These are phyloP conservation scores for Melanogrammus aeglefinus DNA, from an alignment of 2,797 vertebrate genomes.

Conservation along the genomic window DNA sequence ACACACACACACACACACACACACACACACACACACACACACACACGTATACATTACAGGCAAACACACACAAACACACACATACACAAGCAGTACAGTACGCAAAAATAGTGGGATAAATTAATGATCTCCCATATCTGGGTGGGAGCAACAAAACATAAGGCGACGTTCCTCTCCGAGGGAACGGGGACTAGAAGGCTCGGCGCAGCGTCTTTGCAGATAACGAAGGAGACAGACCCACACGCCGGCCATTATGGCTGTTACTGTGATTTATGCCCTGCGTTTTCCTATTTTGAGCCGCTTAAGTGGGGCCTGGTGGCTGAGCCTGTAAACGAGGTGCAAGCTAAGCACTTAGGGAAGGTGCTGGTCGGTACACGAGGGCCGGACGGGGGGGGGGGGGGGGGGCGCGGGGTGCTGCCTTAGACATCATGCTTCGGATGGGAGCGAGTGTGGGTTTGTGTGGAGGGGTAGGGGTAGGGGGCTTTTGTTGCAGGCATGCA, in stretches of 20 bases:
- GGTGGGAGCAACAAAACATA: conserved; percentile 18
- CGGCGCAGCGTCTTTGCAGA: conserved; percentile 39
- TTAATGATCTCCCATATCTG: conserved; percentile 25
- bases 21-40: conserved; percentile 4
- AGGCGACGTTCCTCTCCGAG: conserved; percentile 26
- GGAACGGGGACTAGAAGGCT: conserved; percentile 27
- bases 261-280: conserved; percentile 58
- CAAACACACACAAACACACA: not conserved
- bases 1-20: conserved; percentile 17
- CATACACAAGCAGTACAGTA: not conserved
- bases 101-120: conserved; percentile 9
- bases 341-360: conserved; percentile 47
- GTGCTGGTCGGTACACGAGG: conserved; percentile 37
- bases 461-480: not conserved
- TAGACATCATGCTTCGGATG: conserved; percentile 5
- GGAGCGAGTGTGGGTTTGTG: not conserved
- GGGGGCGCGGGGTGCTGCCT: conserved; percentile 44
- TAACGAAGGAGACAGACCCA: conserved; percentile 51
- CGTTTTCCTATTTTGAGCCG: conserved; percentile 39
- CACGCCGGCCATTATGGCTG: conserved; percentile 33
- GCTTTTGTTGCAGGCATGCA: conserved; percentile 7
- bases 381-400: conserved; percentile 28
- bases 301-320: conserved; percentile 42
- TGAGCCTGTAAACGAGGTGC: conserved; percentile 35
- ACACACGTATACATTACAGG: not conserved